phyloP scores from a whole-genome alignment of 2,113 vertebrate genomes.

The Myiozetetes cayanensis region DNA sequence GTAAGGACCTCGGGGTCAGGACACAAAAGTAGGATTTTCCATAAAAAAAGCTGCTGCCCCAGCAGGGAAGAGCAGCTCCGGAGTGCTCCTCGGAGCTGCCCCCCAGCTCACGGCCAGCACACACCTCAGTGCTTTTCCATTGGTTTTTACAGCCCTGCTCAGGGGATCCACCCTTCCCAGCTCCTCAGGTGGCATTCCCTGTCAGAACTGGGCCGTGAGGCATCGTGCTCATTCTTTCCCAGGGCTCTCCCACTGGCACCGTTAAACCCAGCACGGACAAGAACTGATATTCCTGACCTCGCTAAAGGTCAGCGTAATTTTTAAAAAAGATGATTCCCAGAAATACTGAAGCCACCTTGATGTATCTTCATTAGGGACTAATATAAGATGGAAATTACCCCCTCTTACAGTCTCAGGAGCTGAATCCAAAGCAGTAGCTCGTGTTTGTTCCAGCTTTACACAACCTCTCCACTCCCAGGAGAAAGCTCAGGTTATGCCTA shows the following conservation, averaged over 20 bases:
- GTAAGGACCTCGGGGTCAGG: neutral
- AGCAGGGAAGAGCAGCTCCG: fast-evolving
- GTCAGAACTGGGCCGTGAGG: neutral
- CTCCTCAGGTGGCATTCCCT: neutral
- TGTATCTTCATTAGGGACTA: neutral
- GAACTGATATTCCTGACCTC: fast-evolving
- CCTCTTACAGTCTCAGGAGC: neutral
- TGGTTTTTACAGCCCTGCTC: neutral
- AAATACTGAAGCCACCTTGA: neutral
- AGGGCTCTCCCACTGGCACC: fast-evolving
- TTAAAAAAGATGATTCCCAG: neutral
- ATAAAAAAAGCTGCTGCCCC: neutral
- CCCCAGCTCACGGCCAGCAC: fast-evolving
- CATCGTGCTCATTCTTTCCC: fast-evolving
- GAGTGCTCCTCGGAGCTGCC: fast-evolving
- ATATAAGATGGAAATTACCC: fast-evolving
- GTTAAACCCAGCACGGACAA: too few relatives aligned
- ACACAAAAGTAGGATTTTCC: fast-evolving
- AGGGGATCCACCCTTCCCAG: neutral
- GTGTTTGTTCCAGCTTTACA: fast-evolving
- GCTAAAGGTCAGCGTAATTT: fast-evolving
- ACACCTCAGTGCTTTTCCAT: neutral
- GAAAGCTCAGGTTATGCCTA: fast-evolving
- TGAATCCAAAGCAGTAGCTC: neutral
- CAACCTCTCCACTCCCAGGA: neutral